Conservation (phyloP, 2,797 vertebrate genomes). For the Gambelia wislizenii region DNA sequence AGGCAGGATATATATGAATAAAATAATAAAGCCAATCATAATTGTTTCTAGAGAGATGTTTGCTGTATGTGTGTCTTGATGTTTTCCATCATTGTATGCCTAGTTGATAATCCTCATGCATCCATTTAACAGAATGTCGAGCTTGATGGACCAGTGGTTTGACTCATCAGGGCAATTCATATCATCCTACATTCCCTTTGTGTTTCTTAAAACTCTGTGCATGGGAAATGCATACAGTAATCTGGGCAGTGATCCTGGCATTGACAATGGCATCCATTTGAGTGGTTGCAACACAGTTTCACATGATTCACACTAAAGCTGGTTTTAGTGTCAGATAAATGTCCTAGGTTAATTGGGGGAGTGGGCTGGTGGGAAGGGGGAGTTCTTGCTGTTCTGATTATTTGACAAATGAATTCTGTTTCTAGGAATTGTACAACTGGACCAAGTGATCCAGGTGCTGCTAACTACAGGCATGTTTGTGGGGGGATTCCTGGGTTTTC, state of each 20-base stretch:
- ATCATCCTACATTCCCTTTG: neutral
- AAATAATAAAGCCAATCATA: too few relatives aligned
- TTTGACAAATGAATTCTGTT: constrained; percentile 14
- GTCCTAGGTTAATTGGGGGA: neutral
- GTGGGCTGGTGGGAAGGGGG: neutral
- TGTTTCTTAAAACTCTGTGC: neutral
- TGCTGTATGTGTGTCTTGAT: neutral
- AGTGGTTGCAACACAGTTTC: neutral
- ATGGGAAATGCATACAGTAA: neutral
- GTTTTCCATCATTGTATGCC: neutral
- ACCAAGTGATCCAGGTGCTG: constrained; percentile 92
- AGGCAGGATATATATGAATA: too few relatives aligned
- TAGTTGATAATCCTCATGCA: neutral
- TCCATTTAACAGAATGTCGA: neutral
- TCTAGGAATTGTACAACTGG: constrained; percentile 87
- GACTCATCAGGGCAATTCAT: neutral
- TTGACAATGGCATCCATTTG: neutral
- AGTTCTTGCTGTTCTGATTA: neutral
- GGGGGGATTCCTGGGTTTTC: constrained; percentile 91
- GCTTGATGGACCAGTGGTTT: neutral
- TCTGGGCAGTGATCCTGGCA: neutral
- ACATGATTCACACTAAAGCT: neutral
- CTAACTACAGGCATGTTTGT: constrained; percentile 98
- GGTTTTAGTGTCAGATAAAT: neutral
- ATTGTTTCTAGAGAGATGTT: neutral